These are phyloP conservation scores for Arge pagana DNA, from an alignment of 2,888 invertebrate species.

Conservation along the genomic window DNA sequence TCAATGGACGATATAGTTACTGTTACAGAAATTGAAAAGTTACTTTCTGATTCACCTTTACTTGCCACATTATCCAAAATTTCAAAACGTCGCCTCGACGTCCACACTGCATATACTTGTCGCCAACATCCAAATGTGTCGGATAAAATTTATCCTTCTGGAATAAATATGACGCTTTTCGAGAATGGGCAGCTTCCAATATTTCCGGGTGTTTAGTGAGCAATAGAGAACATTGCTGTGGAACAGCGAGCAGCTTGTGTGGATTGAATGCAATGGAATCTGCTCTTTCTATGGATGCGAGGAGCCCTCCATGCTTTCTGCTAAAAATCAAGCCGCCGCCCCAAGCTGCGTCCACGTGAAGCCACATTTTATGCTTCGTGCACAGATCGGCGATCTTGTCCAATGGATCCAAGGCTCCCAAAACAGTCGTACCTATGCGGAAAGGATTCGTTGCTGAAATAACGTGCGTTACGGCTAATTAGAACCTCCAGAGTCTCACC, in stretches of 20 bases:
- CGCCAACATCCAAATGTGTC: constrained; percentile 60
- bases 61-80: constrained; percentile 75
- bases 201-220: constrained; percentile 56
- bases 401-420: constrained; percentile 65
- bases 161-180: constrained; percentile 63
- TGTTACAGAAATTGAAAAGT: constrained; percentile 16
- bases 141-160: constrained; percentile 65
- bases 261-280: constrained; percentile 67
- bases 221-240: constrained; percentile 64
- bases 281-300: constrained; percentile 63
- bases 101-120: constrained; percentile 72
- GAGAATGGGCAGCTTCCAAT: constrained; percentile 59
- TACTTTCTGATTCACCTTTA: constrained; percentile 58
- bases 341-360: constrained; percentile 67
- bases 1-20: no score
- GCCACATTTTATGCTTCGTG: constrained; percentile 60
- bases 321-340: constrained; percentile 66
- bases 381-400: constrained; percentile 61
- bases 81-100: constrained; percentile 73
- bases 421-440: constrained; percentile 61
- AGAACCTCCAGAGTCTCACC: no score
- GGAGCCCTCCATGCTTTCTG: constrained; percentile 58
- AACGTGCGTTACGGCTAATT: constrained; percentile 10
- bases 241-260: constrained; percentile 66
- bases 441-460: not conserved